Percentiles rank a stretch among this genome's conserved stretches.
phyloP scores from a whole-genome alignment of 2,113 vertebrate genomes.

The Chamaetylas fuelleborni region DNA sequence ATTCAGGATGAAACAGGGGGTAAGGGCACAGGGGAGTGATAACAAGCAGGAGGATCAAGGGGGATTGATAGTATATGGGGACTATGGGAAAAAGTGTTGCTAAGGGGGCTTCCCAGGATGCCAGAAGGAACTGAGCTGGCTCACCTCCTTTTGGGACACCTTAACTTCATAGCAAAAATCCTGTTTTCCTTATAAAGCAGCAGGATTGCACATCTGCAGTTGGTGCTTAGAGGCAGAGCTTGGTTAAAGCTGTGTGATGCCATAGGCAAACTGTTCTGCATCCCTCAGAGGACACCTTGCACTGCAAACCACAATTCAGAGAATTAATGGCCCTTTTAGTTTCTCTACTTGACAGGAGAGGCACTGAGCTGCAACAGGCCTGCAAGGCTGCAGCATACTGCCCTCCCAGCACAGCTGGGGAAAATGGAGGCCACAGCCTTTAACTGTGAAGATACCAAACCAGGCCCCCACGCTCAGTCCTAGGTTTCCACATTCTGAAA shows the following conservation, averaged over 20 bases:
- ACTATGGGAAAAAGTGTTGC: not conserved
- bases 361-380: not conserved
- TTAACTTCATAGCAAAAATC: not conserved
- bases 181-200: not conserved
- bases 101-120: not conserved
- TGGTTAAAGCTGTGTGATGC: not conserved
- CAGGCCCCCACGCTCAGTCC: fast-evolving
- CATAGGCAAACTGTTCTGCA: not conserved
- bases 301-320: not conserved
- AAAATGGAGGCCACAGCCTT: not conserved
- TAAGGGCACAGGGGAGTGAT: not conserved
- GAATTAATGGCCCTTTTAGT: not conserved
- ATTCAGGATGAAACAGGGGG: not conserved
- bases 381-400: fast-evolving
- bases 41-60: not conserved
- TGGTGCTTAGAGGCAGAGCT: not conserved
- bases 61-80: fast-evolving
- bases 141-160: not conserved
- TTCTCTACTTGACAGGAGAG: not conserved
- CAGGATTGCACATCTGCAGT: not conserved
- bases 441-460: not conserved
- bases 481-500: not conserved
- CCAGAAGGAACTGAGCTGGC: not conserved
- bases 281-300: not conserved
- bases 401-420: fast-evolving